Base-by-base conservation (phyloP, 2,797 vertebrate genomes). In the Sciaenops ocellatus region DNA sequence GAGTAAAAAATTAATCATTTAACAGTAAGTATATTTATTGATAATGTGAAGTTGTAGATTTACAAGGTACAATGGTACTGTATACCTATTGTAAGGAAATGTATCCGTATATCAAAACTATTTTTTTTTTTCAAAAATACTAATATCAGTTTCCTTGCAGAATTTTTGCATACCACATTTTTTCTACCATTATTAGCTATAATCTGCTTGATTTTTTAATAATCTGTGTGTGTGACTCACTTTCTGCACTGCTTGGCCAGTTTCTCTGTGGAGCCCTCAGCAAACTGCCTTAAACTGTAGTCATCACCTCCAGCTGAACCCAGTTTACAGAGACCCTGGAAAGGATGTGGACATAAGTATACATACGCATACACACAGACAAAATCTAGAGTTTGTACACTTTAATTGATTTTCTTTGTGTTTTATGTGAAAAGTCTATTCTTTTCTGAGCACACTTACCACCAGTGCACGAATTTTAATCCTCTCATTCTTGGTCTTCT, bases 241-340 rank as follows among this genome's bases (percentile, higher is more conserved):
- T 98, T 99, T 76, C 98, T 95, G 94, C 98, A 99, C 85, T 99
- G 98, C 83, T 96, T 99, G 64, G 98, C 98, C 62, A 99, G 92
- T 89, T 99, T 99, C 90, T 99, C 98, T 0, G 98, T 99, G 20
- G 98, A 99, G 16, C 98, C 98, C 86, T 99, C 98, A 4, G 98
- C 98, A 94, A 99, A 99, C 80, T 99, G 98, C 73, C 98, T 91
- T 90, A 99, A 94, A 18, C 94, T 96, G 0, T 99, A 99, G 80
- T 99, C 98, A 6, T 98, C 98, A 26, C 98, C 98, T 3, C 98
- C 98, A 1, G 98, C 98, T 13, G 98, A 99, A 67, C 98, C 98
- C 60, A 99, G 95, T 85, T 99, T 99, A 90, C 98, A 99, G 59
- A 99, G 96, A 73, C 98, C 98, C 98, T 99, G 89, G 10, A 82